Evolutionary conservation across 2,113 vertebrate genomes (phyloP).

Genomic region (Bombycilla garrulus): DNA sequence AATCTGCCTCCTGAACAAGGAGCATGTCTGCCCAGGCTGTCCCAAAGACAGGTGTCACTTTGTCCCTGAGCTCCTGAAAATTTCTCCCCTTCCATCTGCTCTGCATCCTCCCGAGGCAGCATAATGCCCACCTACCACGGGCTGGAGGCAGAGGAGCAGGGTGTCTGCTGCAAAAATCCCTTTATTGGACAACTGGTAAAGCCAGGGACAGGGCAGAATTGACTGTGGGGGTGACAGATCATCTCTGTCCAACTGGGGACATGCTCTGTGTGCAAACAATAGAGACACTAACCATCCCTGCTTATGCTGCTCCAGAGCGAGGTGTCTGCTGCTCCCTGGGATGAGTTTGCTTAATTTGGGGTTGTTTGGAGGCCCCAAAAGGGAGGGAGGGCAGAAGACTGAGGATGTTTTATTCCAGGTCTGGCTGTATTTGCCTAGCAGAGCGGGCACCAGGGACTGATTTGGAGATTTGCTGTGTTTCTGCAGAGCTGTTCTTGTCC

Average conservation of each 20-base stretch:
- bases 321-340: background rate
- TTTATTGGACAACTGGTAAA: background rate
- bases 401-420: background rate
- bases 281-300: background rate
- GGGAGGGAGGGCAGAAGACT: background rate
- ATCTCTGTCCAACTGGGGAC: background rate
- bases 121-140: accelerated
- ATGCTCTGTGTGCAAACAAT: background rate
- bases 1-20: background rate
- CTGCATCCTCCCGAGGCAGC: background rate
- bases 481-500: background rate
- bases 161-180: background rate
- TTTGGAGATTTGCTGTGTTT: background rate
- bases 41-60: accelerated
- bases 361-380: background rate
- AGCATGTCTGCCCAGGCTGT: background rate
- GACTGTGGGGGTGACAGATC: accelerated
- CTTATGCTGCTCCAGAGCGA: background rate
- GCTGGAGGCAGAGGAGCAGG: background rate
- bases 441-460: background rate
- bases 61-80: background rate
- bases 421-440: background rate
- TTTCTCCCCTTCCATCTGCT: background rate
- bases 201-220: accelerated
- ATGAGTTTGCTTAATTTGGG: background rate